Evolutionary conservation across 1,140 invertebrate species (phyloP), one percentile per base, ranked within the genome.

Genomic region (Antheraea pernyi): DNA sequence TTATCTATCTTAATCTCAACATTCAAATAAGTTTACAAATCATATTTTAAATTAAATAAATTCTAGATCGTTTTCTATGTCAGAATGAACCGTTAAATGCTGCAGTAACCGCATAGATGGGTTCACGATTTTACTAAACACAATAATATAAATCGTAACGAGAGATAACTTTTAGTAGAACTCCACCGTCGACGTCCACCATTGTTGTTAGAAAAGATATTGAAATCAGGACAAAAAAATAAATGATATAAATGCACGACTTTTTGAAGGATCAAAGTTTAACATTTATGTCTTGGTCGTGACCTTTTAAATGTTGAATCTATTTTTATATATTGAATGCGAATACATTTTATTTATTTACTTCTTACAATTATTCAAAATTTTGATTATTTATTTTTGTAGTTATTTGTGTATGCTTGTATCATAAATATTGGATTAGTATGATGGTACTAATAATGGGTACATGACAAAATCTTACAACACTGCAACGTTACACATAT

Each of bases 61-160:
- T 66, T 75, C 68, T 39, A 74, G 4, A 30, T 30, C 22, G 4
- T 30, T 81, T 85, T 82, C 77, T 86, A 71, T 88, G 84, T 84
- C 85, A 88, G 80, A 88, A 84, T 86, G 77, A 85, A 86, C 85
- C 83, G 85, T 88, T 86, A 86, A 84, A 69, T 81, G 16, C 63
- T 70, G 74, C 69, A 67, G 72, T 76, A 76, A 77, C 63, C 65
- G 69, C 58, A 39, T 19, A 61, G 73, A 61, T 65, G 60, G 73
- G 66, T 83, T 84, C 81, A 86, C 83, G 81, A 81, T 73, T 79
- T 72, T 62, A 69, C 68, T 67, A 75, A 76, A 74, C 61, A 63
- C 69, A 73, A 82, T 75, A 79, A 83, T 79, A 30, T 64, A 65
- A 76, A 73, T 72, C 73, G 77, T 79, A 79, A 65, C 70, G 59